Evolutionary conservation across 2,888 invertebrate genomes (phyloP), one percentile per base, ranked within the genome.

Genomic region (Tipula confusa): DNA sequence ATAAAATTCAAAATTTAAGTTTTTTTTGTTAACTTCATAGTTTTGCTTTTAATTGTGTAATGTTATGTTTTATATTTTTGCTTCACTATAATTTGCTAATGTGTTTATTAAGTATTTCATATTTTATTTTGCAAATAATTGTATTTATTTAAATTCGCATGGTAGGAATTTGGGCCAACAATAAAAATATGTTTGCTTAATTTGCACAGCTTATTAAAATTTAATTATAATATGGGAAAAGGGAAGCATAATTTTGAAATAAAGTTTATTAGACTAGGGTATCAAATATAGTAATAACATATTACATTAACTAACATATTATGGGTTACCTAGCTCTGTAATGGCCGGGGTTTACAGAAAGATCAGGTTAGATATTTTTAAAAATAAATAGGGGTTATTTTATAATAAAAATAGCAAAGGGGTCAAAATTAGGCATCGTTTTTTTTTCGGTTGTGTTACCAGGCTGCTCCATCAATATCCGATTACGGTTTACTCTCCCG

Each of bases 401-500:
- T 13, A 79, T 29, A n/a, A 29, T 80, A 80, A 31, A 31, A 29
- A 80, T n/a, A 28, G n/a, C n/a, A 81, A 38, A 38, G 82, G 83
- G 82, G 31, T 84, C 80, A 84, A 79, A 64, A 89, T 89, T 83
- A 85, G 29, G 83, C 79, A 84, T 84, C 84, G 64, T 83, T 83
- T 83, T 82, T 84, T 91, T 91, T 91, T 92, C 93, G 93, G 92
- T 89, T 89, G 89, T 88, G 88, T 88, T 88, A 88, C 87, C 87
- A 89, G 89, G 88, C 94, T 93, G 94, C 93, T 91, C 91, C 92
- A 90, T 90, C 91, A 91, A 91, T 90, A 92, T 91, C 91, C 91
- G 90, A 91, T 92, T 90, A 91, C 82, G 82, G 82, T 83, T 43
- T 43, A 83, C 48, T 43, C 29, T 91, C 93, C 87, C 89, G 89